Evolutionary conservation across 1,140 invertebrate species (phyloP).

Genomic region (Drosophila ficusphila): DNA sequence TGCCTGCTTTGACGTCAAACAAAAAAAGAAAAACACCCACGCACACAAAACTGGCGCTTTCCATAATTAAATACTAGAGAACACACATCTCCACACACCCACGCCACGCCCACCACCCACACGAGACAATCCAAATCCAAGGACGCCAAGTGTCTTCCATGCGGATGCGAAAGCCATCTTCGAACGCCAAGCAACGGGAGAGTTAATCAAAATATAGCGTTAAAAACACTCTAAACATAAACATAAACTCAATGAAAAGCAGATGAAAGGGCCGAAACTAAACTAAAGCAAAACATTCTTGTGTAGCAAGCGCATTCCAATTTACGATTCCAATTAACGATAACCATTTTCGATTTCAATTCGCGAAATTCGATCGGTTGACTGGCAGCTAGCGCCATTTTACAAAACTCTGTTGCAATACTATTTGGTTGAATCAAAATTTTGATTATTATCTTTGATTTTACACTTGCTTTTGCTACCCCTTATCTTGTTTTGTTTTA

Average conservation of each 20-base stretch:
- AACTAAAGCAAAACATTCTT: conserved; percentile 52
- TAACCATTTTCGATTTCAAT: conserved; percentile 13
- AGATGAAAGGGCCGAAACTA: conserved; percentile 30
- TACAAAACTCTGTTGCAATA: conserved; percentile 73
- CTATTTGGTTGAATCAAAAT: conserved; percentile 41
- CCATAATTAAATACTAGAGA: conserved; percentile 68
- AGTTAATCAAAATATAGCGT: conserved; percentile 46
- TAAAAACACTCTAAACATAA: conserved; percentile 41
- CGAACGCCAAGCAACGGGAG: conserved; percentile 37
- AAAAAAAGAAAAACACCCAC: conserved; percentile 50
- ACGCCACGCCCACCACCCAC: conserved; percentile 25
- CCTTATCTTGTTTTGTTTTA: conserved; percentile 52
- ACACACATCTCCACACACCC: conserved; percentile 34
- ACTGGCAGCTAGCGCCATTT: conserved; percentile 50
- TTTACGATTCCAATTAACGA: conserved; percentile 15
- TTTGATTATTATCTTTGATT: conserved; percentile 26
- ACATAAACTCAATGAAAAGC: conserved; percentile 46
- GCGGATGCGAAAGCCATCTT: conserved; percentile 57
- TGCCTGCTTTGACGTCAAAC: conserved; percentile 80
- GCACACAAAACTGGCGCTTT: conserved; percentile 76
- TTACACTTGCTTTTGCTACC: conserved; percentile 56
- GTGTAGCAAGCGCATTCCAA: conserved; percentile 71
- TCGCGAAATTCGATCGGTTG: conserved; percentile 11
- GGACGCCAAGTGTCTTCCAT: conserved; percentile 70
- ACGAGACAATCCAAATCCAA: conserved; percentile 34